Evolutionary conservation across 2,888 invertebrate genomes (phyloP), one percentile per base, ranked within the genome.

Genomic region (Pristionchus arcanus): DNA sequence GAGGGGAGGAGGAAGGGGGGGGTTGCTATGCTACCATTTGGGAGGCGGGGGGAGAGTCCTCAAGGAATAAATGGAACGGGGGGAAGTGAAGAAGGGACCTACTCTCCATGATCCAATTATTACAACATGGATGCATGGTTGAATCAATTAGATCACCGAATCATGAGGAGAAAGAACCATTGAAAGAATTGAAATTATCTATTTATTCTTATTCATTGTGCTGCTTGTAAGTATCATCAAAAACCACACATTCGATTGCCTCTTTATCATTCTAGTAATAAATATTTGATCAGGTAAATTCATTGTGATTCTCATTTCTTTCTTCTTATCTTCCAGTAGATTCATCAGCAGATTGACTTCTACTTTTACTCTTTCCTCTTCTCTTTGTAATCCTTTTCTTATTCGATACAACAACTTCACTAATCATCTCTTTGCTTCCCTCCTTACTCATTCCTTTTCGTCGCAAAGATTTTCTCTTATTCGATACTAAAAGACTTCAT

Each of bases 11-110:
- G 68, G 34, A 28, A 21, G 37, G 3, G n/a, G 28, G 37, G 9
- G 28, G 84, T 85, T 85, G 84, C 84, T 85, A 85, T 85, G 84
- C 19, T 28, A 59, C 49, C 49, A 28, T 4, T 49, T 21, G 21
- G 15, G 53, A 2, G n/a, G n/a, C n/a, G n/a, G n/a, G n/a, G n/a
- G n/a, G n/a, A n/a, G n/a, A 55, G 49, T 13, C 42, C 49, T n/a
- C 5, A n/a, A 2, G 37, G 31, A 7, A 25, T 53, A 21, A 3
- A 16, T 21, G 28, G 28, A 63, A 63, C n/a, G n/a, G 19, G 63
- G 63, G 34, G 85, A 19, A 37, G 31, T n/a, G 66, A 19, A 5
- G 86, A 34, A 49, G 9, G 13, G 42, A n/a, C n/a, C n/a, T n/a
- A n/a, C n/a, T n/a, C n/a, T n/a, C n/a, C 13, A 49, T 49, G 42